Conservation (phyloP, 2,888 invertebrate genomes). For the Opisthograptis luteolata region DNA sequence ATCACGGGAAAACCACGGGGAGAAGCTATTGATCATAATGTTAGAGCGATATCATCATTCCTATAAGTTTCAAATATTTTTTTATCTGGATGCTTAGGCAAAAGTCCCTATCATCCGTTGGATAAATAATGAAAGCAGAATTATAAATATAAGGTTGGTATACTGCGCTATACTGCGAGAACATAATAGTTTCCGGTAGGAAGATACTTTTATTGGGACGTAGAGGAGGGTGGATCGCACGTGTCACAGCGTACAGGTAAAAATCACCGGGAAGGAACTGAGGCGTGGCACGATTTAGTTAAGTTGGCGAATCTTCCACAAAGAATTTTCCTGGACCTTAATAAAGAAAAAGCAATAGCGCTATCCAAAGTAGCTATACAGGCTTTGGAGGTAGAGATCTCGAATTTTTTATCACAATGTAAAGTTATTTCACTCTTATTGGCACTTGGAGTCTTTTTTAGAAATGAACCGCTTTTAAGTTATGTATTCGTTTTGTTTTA, state of each 20-base stretch:
- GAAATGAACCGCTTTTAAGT: too few species aligned
- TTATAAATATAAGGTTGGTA: too few species aligned
- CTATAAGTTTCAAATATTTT: too few species aligned
- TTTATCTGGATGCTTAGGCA: too few species aligned
- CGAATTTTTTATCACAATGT: not conserved
- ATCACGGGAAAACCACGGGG: too few species aligned
- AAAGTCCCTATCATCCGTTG: too few species aligned
- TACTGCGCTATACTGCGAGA: not conserved
- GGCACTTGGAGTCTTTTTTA: not conserved
- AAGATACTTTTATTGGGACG: conserved; percentile 30
- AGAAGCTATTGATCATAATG: too few species aligned
- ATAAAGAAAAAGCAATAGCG: conserved; percentile 34
- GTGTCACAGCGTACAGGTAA: conserved; percentile 35
- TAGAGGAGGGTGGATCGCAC: conserved; percentile 34
- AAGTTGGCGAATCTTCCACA: conserved; percentile 35
- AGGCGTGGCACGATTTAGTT: conserved; percentile 41
- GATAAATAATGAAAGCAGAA: too few species aligned
- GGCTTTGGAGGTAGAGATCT: not conserved
- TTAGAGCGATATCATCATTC: too few species aligned
- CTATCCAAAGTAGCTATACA: conserved; percentile 11
- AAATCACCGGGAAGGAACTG: conserved; percentile 38
- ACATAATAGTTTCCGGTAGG: conserved; percentile 7
- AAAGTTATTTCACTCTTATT: not conserved
- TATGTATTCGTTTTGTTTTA: too few species aligned
- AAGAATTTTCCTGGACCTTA: conserved; percentile 37